Evolutionary conservation across 37 sponge, comb jelly and placozoan species (phyloP), one percentile per base, ranked within the genome.

Genomic region (Chondrosia reniformis): DNA sequence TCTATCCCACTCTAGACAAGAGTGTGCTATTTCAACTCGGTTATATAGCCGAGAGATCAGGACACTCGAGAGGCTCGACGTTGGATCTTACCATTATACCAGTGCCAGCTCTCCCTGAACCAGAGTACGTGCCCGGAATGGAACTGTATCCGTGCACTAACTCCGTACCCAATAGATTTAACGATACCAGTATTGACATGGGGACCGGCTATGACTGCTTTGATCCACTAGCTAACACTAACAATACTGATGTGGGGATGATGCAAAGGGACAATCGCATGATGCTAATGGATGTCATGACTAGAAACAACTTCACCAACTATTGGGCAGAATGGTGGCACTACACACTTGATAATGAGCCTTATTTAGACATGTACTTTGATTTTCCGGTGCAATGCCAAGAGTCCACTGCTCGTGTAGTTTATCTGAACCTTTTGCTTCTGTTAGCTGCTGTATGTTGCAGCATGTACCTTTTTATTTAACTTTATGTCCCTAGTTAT

Each of bases 321-420:
- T 79, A 79, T 71, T 13, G 22, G 15, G 32, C 34, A 22, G 79
- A 79, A 40, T 79, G 79, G 79, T 79, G 79, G 79, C 79, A 79
- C 64, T 79, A 58, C 36, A 64, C 46, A 36, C 38, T 63, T 1
- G 37, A 63, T 36, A 32, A 79, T 63, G 79, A 79, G 39, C 65
- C 65, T 13, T 79, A 40, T 79, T 42, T 43, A 58, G 39, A 79
- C 66, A 79, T 66, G 1, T 79, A 79, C 38, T 79, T 79, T 36
- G 27, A 79, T 31, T 79, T 79, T 9, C 66, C 63, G 8, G 79
- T 79, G 22, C 28, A 55, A n/a, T 79, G 79, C 32, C 39, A 8
- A 19, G n/a, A n/a, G n/a, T n/a, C n/a, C n/a, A n/a, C n/a, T n/a
- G n/a, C n/a, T n/a, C n/a, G n/a, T n/a, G n/a, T n/a, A n/a, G n/a